Evolutionary conservation across 2,888 invertebrate species (phyloP), one percentile per base, ranked within the genome.

Genomic region (Rhodophaea formosa): DNA sequence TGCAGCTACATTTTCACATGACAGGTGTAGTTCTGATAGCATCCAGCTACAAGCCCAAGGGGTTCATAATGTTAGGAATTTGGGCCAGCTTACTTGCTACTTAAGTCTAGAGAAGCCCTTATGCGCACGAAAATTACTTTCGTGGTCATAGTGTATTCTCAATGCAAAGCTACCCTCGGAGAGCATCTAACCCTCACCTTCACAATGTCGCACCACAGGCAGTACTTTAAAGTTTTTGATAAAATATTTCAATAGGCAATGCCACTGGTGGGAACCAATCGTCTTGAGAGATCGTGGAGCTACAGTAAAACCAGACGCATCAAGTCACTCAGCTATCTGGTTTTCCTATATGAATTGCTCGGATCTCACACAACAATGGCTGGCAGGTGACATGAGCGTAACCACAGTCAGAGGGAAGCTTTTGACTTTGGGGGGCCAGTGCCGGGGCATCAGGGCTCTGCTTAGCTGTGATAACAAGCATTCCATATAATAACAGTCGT

Each of bases 41-140:
- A 30, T 8, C 60, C 59, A 67, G 79, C 75, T 82, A 78, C 88
- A 89, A 88, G 77, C 77, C 69, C 70, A 84, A 64, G 78, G 80
- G 79, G 66, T 64, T 68, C 71, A 77, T 85, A 16, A 86, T 81
- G 72, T 64, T 73, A 84, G 85, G 77, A 82, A 79, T 75, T 62
- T 61, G 74, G 80, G 72, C 77, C 74, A 83, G 86, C 84, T 80
- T 79, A 82, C 74, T 77, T 75, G 77, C 77, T 84, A 86, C 77
- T 79, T 79, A n/a, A 84, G 87, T 87, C 85, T 83, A 84, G 88
- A 90, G 90, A 88, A 88, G 76, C 72, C 79, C 65, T 70, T 85
- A 89, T 85, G 86, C 70, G 72, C 77, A 83, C 79, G 79, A 89
- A 79, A 75, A 66, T 12, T 10, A 12, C 30, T 1, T 74, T 85